phyloP scores from a whole-genome alignment of 1,140 invertebrate species.

The Pseudomyrmex dendroicus region DNA sequence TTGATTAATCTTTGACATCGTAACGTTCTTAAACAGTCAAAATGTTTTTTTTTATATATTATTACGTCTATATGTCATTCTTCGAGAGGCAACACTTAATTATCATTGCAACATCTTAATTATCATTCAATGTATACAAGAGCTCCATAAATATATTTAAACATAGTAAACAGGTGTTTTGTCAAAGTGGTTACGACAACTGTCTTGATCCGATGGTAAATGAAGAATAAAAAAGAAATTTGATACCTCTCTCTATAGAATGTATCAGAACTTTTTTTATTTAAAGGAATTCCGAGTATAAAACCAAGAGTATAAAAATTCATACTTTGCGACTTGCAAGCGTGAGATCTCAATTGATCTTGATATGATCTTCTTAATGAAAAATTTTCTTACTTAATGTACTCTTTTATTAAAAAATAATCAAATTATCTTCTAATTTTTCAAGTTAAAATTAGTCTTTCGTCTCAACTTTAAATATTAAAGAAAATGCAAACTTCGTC shows the following conservation, averaged over 20 bases:
- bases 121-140: conserved; percentile 14
- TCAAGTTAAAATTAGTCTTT: too few relatives aligned
- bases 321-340: too few relatives aligned
- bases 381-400: too few relatives aligned
- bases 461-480: neutral
- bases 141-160: conserved; percentile 44
- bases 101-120: conserved; percentile 34
- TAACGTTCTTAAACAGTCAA: conserved; percentile 20
- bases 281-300: too few relatives aligned
- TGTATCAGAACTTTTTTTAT: neutral
- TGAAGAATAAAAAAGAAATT: conserved; percentile 44
- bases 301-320: too few relatives aligned
- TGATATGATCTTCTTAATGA: too few relatives aligned
- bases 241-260: neutral
- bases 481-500: neutral
- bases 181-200: neutral
- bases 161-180: neutral
- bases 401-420: too few relatives aligned
- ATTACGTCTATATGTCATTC: conserved; percentile 50
- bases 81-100: neutral
- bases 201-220: neutral
- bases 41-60: conserved; percentile 22
- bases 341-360: too few relatives aligned
- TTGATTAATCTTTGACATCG: conserved; percentile 48
- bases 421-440: too few relatives aligned